phyloP scores from a whole-genome alignment of 2,888 invertebrate species.

The Drosophila kuntzei region DNA sequence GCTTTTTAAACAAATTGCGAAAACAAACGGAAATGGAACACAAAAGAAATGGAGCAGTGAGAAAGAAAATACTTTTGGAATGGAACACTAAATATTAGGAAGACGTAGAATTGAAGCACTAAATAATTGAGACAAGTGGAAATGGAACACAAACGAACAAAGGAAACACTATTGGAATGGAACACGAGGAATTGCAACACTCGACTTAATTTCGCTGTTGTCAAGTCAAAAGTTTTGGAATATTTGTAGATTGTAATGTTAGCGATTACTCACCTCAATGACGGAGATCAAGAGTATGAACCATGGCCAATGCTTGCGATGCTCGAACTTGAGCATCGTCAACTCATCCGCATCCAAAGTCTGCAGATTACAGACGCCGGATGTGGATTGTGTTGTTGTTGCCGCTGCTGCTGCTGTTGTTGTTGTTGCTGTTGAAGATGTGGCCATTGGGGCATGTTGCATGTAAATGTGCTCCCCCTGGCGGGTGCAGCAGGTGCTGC shows the following conservation, averaged over 20 bases:
- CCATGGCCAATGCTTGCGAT: slow-evolving; percentile 82
- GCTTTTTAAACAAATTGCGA: background rate
- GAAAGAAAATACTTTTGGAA: too few species aligned
- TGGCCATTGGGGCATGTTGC: slow-evolving; percentile 60
- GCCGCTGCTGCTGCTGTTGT: slow-evolving; percentile 7
- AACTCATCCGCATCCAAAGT: slow-evolving; percentile 60
- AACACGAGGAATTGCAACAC: background rate
- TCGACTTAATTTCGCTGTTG: background rate
- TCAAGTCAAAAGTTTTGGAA: background rate
- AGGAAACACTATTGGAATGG: background rate
- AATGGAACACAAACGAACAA: background rate
- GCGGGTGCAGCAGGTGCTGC: slow-evolving; percentile 83
- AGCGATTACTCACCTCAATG: slow-evolving; percentile 78
- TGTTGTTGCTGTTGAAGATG: slow-evolving; percentile 24
- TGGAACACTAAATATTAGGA: background rate
- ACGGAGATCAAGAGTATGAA: slow-evolving; percentile 82
- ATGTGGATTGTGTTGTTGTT: slow-evolving; percentile 26
- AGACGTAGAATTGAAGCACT: background rate
- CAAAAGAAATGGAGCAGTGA: background rate
- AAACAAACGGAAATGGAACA: slow-evolving; percentile 31
- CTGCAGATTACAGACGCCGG: slow-evolving; percentile 36
- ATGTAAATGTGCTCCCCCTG: slow-evolving; percentile 83
- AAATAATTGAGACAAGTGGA: background rate
- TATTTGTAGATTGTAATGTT: background rate
- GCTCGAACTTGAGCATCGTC: slow-evolving; percentile 75